Evolutionary conservation across 2,888 invertebrate genomes (phyloP), one percentile per base, ranked within the genome.

Genomic region (Drosophila infuscata): DNA sequence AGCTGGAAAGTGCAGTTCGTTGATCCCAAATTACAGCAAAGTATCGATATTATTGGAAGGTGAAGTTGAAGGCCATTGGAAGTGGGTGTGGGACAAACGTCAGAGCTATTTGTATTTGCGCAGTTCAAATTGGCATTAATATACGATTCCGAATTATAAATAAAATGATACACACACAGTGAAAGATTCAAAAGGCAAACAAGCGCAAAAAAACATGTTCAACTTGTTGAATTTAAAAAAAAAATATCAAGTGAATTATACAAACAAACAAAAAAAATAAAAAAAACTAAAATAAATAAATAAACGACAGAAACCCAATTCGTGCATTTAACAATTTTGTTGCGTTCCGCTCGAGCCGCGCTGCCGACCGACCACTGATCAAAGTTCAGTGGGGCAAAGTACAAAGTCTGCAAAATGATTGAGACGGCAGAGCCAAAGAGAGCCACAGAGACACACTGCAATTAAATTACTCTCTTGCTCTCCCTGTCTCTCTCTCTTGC

Each of bases 371-470:
- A 58, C 57, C 70, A 68, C 73, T 80, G 85, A 81, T 82, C 91
- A 91, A 92, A 92, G 91, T 91, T 91, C 91, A 91, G 75, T 81
- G 76, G 86, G 84, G 79, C 90, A 89, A 78, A 83, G 91, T 91
- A 68, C 91, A 92, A 92, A 91, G 92, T 92, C 91, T 89, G 83
- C 78, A 84, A 70, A 68, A 62, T 53, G 76, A 71, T 72, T 74
- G 64, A 72, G 70, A 63, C 68, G 49, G 29, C 30, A 29, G 38
- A 46, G 46, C 46, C 20, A 15, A 20, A 53, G 53, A 36, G 63
- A 33, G n/a, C 29, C 32, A 33, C 65, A 58, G 64, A 33, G 32
- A n/a, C 32, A n/a, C 5, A 52, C n/a, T 33, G 25, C 30, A 12
- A 17, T 20, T 25, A 30, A 25, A 15, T 30, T 57, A 11, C 43